phyloP scores from a whole-genome alignment of 2,113 vertebrate species.

The Rhinoderma darwinii region DNA sequence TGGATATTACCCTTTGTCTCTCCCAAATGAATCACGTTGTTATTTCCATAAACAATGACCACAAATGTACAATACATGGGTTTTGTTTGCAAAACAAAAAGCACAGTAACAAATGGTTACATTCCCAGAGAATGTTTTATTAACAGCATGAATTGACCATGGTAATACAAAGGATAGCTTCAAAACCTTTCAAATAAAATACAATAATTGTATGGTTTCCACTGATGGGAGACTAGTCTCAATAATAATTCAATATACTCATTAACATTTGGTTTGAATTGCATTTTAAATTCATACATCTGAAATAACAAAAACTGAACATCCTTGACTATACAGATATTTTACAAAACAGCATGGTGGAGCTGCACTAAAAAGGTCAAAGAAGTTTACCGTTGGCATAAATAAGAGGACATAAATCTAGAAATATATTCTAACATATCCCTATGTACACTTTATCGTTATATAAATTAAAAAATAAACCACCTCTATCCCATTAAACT shows the following conservation, averaged over 20 bases:
- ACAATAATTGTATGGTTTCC: conserved; percentile 7
- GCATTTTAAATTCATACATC: neutral
- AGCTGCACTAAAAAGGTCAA: conserved; percentile 22
- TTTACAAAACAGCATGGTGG: neutral
- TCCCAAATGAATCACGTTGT: neutral
- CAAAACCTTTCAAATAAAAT: conserved; percentile 27
- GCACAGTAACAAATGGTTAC: neutral
- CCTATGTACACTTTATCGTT: conserved; percentile 48
- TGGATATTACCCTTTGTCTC: neutral
- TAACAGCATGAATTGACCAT: conserved; percentile 35
- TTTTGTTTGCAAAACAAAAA: neutral
- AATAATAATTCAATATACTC: conserved; percentile 3
- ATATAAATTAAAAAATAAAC: conserved; percentile 59
- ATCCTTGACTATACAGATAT: neutral
- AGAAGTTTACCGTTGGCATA: conserved; percentile 7
- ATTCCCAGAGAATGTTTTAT: conserved; percentile 45
- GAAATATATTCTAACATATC: conserved; percentile 52
- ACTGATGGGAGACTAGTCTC: conserved; percentile 31
- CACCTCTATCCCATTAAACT: conserved; percentile 51
- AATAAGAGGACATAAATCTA: conserved; percentile 34
- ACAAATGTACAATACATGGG: neutral
- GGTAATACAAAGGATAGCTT: conserved; percentile 17
- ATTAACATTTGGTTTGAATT: neutral
- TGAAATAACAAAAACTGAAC: neutral
- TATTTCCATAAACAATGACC: neutral